Evolutionary conservation across 2,888 invertebrate species (phyloP), one percentile per base, ranked within the genome.

Genomic region (Caenorhabditis sp.): DNA sequence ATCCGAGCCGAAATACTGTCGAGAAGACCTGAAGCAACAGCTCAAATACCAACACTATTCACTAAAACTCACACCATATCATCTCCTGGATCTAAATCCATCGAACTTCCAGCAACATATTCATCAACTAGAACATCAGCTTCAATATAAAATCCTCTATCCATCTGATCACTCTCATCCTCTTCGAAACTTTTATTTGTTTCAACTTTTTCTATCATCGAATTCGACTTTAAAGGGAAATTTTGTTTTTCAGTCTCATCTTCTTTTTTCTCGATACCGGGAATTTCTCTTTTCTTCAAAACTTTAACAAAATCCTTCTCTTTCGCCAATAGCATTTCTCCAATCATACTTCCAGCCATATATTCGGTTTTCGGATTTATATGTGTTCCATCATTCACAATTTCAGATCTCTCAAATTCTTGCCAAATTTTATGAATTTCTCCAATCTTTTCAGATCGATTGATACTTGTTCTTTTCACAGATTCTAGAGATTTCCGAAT

Each of bases 61-160:
- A 38, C 23, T 23, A 5, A 54, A 36, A 61, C 77, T 49, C 52
- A 84, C 81, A 80, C 83, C 59, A 78, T 84, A 69, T 80, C 70
- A 57, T 86, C 86, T 27, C 83, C 85, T 12, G 85, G 84, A 21
- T 82, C 80, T 27, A 86, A 60, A 60, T 86, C 83, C 17, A 71
- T 26, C 0, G 84, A 70, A 8, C 77, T 82, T 17, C 82, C 86
- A 8, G 82, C 84, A 12, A 74, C 71, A 69, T 86, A 86, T 63
- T 86, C 86, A 59, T 87, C 87, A 8, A 82, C 69, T 58, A 78
- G 81, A 26, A 75, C 52, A 49, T 84, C 83, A 0, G 83, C 79
- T 58, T 78, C 73, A 17, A 85, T 76, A 68, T 82, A 87, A 65
- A 85, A 86, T 49, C 86, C 86, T n/a, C 76, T 63, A 43, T 43